Conservation (phyloP, 2,888 invertebrate species). For the Dynastes grantii region DNA sequence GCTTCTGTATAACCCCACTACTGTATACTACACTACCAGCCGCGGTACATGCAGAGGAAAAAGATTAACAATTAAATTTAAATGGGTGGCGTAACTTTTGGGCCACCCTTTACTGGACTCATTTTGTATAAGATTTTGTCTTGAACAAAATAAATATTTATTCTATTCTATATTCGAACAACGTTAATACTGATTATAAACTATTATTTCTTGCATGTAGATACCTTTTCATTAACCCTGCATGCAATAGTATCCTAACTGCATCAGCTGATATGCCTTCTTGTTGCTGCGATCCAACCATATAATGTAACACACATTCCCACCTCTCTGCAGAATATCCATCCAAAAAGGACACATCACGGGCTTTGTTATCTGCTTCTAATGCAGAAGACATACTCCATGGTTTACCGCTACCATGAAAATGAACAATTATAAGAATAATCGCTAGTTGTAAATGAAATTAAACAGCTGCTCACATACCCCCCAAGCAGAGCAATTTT, state of each 20-base stretch:
- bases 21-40: no score
- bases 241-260: constrained; percentile 92
- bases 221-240: constrained; percentile 92
- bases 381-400: constrained; percentile 90
- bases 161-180: no score
- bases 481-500: constrained; percentile 93
- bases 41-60: no score
- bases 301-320: constrained; percentile 97
- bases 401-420: constrained; percentile 81
- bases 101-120: no score
- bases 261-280: constrained; percentile 95
- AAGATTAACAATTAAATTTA: no score
- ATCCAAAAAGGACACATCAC: constrained; percentile 91
- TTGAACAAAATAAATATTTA: no score
- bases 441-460: constrained; percentile 4
- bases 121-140: no score
- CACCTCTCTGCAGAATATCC: constrained; percentile 93
- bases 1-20: no score
- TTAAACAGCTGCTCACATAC: constrained; percentile 69
- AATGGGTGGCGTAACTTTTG: no score
- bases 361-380: constrained; percentile 89
- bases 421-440: constrained; percentile 31
- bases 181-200: no score
- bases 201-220: constrained; percentile 10
- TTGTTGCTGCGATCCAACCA: constrained; percentile 93